Evolutionary conservation across 2,113 vertebrate species (phyloP).

Genomic region (Poeciliopsis retropinna): DNA sequence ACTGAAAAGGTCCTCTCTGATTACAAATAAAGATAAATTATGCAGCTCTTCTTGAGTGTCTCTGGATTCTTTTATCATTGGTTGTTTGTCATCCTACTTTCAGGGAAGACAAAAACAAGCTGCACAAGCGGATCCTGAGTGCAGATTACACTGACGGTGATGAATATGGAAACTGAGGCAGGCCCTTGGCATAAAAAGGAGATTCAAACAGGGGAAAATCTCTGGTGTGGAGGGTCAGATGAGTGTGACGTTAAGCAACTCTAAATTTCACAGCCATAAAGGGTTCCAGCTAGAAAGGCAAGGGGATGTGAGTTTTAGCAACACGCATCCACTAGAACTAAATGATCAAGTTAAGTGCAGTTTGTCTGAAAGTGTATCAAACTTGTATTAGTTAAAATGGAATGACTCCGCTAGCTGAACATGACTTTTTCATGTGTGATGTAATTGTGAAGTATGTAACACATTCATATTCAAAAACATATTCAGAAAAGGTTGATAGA

Average conservation of each 20-base stretch:
- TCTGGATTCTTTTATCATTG: conserved; percentile 16
- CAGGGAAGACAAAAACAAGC: conserved; percentile 28
- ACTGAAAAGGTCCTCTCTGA: conserved; percentile 18
- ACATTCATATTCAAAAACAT: too few species aligned
- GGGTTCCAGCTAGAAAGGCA: neutral
- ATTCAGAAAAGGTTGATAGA: too few species aligned
- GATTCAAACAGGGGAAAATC: conserved; percentile 34
- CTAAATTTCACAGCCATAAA: neutral
- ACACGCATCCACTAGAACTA: neutral
- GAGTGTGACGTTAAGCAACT: conserved; percentile 6
- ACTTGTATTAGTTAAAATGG: too few species aligned
- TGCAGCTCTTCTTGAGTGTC: neutral
- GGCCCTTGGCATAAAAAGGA: conserved; percentile 18
- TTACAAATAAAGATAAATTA: conserved; percentile 31
- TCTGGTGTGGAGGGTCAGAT: neutral
- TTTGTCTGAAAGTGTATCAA: too few species aligned
- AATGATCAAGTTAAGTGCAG: too few species aligned
- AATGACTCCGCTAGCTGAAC: too few species aligned
- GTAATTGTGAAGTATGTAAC: too few species aligned
- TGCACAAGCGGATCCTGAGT: conserved; percentile 18
- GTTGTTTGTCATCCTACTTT: conserved; percentile 31
- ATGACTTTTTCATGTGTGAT: too few species aligned
- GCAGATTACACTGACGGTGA: conserved; percentile 23
- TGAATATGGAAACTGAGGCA: conserved; percentile 45
- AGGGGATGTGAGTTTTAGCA: neutral